Base-by-base conservation (phyloP, 2,888 invertebrate genomes). In the Phalangium opilio region DNA sequence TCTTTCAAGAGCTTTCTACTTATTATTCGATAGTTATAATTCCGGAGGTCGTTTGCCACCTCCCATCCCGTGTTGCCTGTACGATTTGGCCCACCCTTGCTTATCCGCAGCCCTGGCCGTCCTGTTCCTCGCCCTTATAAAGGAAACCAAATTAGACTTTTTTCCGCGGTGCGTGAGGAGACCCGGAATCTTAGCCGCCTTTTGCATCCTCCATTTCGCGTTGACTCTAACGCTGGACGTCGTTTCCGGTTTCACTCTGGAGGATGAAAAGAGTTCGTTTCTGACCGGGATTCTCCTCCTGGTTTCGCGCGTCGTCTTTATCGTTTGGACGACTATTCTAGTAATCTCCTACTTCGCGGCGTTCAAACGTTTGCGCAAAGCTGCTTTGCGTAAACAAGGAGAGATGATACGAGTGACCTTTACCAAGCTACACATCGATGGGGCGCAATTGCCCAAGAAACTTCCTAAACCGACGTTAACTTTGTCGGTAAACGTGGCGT, bases 21-120 rank as follows among this genome's bases (percentile, higher is more conserved):
- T 91, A 58, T 82, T 87, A 58, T 83, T 87, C 63, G 91, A 91
- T 67, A 85, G 87, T 0, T 91, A 91, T 64, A 90, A 90, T 62
- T 77, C 83, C n/a, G 78, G 79, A 51, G 76, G 75, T 51, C 82
- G 81, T 1, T 75, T 89, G 62, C 83, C 83, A 49, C 66, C 67
- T 18, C 80, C 81, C 50, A 70, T 86, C 32, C 83, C 86, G 45
- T 81, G 84, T 61, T 77, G 89, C 43, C 68, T 90, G 35, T 76
- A 86, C 53, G 83, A 85, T 62, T 75, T 86, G 48, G 86, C 85
- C 1, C 79, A 85, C 52, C 89, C 89, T 52, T 78, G 89, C 59
- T 67, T 91, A 33, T 84, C 86, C 17, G 80, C 87, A n/a, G 81
- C 86, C 0, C 90, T 91, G 65, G 81, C 86, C 40, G 78, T 87